Base-by-base conservation (phyloP, 2,888 invertebrate genomes). In the Drepana falcataria region DNA sequence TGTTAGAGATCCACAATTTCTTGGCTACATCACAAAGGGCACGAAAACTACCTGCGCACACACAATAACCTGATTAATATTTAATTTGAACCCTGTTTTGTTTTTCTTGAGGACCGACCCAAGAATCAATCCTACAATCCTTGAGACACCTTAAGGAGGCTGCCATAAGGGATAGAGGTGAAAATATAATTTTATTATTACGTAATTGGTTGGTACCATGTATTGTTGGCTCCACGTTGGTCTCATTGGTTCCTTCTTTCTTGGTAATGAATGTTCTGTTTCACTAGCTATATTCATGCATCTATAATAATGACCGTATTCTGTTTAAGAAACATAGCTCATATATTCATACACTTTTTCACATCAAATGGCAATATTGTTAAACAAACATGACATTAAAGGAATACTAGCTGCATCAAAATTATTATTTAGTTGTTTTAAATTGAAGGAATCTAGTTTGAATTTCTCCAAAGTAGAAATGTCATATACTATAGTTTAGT, bases 131-230 rank as follows among this genome's bases (percentile, higher is more conserved):
- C 74, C 81, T 81, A 72, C 82, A 81, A 69, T 81, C 81, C 75
- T 79, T 82, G 80, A 79, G 82, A 77, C 77, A 82, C 78, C 81
- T 81, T 68, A 79, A 79, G 82, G 81, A 82, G 77, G 81, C 81
- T 71, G 81, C 81, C 53, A 70, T 79, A 77, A 81, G 79, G 68
- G 82, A 81, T 63, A 73, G 82, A 82, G 82, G 82, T 81, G 81
- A 81, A 68, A 64, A 68, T 65, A 68, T 71, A 69, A 63, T 57
- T 79, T 79, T 69, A 68, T 71, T 75, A 72, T 66, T 69, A 68
- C 71, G 64, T 70, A 61, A 66, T 60, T 71, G 66, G 62, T 69
- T 71, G 66, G 62, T 69, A 73, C 68, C 66, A 69, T 69, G 55
- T 59, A 63, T 62, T 52, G 33, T 48, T 52, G 44, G 9, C 44